Base-by-base conservation (phyloP, 2,797 vertebrate species). In the Eulemur mongoz region DNA sequence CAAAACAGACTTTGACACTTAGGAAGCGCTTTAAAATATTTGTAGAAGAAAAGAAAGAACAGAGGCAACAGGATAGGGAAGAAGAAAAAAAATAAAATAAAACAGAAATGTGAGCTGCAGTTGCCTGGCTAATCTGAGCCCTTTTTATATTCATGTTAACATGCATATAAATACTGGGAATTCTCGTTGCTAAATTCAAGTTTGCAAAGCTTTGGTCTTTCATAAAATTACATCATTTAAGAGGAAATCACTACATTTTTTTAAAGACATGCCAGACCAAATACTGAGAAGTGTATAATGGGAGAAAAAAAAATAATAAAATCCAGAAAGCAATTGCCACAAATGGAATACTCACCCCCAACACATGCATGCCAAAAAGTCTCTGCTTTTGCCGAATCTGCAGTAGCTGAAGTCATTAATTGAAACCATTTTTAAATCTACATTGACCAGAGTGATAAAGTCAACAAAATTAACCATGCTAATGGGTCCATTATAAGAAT, bases 211-310 rank as follows among this genome's bases (percentile, higher is more conserved):
- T 93, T 94, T 86, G 52, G 84, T 83, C 79, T 97, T 96, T 85
- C 93, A 52, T 82, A 83, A 63, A 76, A 91, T 96, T 81, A 94
- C 73, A 25, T 92, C 93, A 96, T 67, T 94, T 65, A 83, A 92
- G 79, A 95, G 85, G 95, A 96, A 97, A 96, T 97, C 82, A 27
- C 83, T 93, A 32, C 88, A 67, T 92, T 25, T 95, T 96, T 92
- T 59, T 30, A 96, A 86, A 93, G 83, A 93, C 61, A 82, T 87
- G 89, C 83, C 94, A 97, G 93, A 80, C 50, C 50, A 69, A 98
- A 96, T 81, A 75, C 92, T 80, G 38, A 95, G 93, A 96, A 91
- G 89, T 83, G 22, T 67, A 89, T 82, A 93, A 95, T 52, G 25
- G 73, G 27, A 82, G 73, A 94, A 80, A 95, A 95, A 95, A 91